Percentiles rank a stretch among this genome's conserved stretches.
Evolutionary conservation across 1,140 invertebrate species (phyloP).

Genomic region (Pomacea maculata): DNA sequence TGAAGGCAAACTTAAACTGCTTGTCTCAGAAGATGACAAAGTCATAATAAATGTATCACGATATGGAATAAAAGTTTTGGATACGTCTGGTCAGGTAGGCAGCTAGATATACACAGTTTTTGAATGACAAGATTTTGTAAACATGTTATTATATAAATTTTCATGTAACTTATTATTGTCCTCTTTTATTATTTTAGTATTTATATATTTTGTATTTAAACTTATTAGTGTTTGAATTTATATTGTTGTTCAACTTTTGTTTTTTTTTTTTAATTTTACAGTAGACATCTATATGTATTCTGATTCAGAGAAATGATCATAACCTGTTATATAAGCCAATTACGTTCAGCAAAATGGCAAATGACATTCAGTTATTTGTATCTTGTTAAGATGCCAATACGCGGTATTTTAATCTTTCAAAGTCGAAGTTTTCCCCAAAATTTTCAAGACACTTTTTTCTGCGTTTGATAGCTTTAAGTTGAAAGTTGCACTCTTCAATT

Average conservation of each 20-base stretch:
- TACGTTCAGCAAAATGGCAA: too few relatives aligned
- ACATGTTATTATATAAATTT: too few relatives aligned
- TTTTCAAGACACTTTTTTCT: neutral
- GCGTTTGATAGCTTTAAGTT: too few relatives aligned
- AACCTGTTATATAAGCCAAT: too few relatives aligned
- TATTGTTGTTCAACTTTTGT: neutral
- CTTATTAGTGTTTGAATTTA: neutral
- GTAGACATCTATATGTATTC: neutral
- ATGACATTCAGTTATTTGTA: too few relatives aligned
- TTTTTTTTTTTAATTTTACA: neutral
- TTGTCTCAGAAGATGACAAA: conserved; percentile 51
- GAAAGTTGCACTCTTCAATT: neutral
- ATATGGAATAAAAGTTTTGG: conserved; percentile 58
- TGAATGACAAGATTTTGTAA: too few relatives aligned
- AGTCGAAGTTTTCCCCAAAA: neutral
- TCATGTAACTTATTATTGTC: too few relatives aligned
- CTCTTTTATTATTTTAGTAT: too few relatives aligned
- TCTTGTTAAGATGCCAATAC: too few relatives aligned
- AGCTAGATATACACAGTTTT: neutral
- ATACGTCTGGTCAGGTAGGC: conserved; percentile 51
- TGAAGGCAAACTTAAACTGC: conserved; percentile 52
- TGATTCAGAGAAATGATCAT: too few relatives aligned
- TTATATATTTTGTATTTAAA: neutral
- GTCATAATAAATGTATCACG: conserved; percentile 52
- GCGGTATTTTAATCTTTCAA: neutral